Percentiles rank a stretch among this genome's conserved stretches.
phyloP scores from a whole-genome alignment of 2,113 vertebrate genomes.

The Megaceryle maxima region DNA sequence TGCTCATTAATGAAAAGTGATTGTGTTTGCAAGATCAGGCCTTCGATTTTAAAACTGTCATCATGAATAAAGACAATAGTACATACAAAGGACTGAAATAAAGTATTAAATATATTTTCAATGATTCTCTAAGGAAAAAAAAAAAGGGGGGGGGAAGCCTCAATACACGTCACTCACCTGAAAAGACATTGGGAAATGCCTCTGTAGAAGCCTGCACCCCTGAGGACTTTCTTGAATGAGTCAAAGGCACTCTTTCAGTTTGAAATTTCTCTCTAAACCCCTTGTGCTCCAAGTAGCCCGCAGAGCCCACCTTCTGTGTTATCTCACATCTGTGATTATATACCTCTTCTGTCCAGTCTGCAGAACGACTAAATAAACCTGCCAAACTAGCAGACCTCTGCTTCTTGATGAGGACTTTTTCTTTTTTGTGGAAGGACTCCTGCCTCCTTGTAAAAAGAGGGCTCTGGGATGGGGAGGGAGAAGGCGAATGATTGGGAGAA shows the following conservation, averaged over 20 bases:
- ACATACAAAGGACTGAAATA: not conserved
- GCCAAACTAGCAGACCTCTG: conserved; percentile 77
- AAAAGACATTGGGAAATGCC: conserved; percentile 88
- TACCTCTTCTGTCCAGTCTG: conserved; percentile 91
- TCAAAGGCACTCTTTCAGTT: conserved; percentile 74
- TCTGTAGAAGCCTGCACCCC: conserved; percentile 80
- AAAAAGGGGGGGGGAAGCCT: not conserved
- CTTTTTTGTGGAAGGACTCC: conserved; percentile 68
- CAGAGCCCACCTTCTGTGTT: conserved; percentile 69
- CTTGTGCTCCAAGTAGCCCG: conserved; percentile 75
- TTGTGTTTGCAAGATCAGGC: not conserved
- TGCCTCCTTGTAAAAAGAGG: conserved; percentile 78
- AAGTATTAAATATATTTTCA: not conserved
- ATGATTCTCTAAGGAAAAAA: not conserved
- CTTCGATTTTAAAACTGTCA: not conserved
- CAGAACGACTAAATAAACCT: conserved; percentile 84
- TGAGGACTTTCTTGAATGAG: conserved; percentile 75
- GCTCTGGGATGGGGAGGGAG: conserved; percentile 86
- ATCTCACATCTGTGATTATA: conserved; percentile 14
- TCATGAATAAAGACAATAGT: not conserved
- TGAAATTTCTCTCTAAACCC: conserved; percentile 58
- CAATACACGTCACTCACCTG: conserved; percentile 79
- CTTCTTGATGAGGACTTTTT: conserved; percentile 65
- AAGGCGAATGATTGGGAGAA: conserved; percentile 87
- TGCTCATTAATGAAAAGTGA: not conserved